Percentiles rank a stretch among this genome's conserved stretches.
Conservation (phyloP, 2,888 invertebrate species). For the Idaea biselata region DNA sequence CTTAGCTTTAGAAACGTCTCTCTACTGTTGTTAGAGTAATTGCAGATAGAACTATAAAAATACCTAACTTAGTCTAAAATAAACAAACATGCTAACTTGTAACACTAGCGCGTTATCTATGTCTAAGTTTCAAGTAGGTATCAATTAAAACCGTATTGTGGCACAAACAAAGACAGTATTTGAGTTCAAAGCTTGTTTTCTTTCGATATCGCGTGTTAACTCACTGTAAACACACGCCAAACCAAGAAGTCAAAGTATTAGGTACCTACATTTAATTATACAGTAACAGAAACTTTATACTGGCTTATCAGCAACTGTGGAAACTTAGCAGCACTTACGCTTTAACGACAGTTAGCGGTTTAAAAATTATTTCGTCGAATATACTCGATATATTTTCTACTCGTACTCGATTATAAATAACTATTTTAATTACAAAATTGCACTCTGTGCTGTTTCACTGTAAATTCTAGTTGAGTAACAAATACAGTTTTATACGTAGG, state of each 20-base stretch:
- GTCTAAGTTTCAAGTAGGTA: not conserved
- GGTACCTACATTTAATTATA: slow-evolving; percentile 65
- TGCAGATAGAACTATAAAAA: not conserved
- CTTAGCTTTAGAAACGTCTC: not conserved
- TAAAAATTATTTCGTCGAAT: slow-evolving; percentile 42
- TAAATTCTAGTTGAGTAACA: slow-evolving; percentile 20
- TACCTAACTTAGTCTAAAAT: not conserved
- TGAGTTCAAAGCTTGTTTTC: slow-evolving; percentile 11
- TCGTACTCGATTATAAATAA: slow-evolving; percentile 34
- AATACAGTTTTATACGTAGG: slow-evolving; percentile 12
- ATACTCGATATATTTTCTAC: slow-evolving; percentile 34
- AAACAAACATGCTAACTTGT: not conserved
- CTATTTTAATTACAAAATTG: slow-evolving; percentile 23
- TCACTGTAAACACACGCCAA: slow-evolving; percentile 58
- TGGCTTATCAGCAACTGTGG: slow-evolving; percentile 47
- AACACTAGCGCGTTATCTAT: not conserved
- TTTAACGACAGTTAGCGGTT: slow-evolving; percentile 30
- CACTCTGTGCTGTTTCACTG: slow-evolving; percentile 13
- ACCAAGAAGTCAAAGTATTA: slow-evolving; percentile 39
- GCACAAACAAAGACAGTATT: not conserved
- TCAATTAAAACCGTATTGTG: not conserved
- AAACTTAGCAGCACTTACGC: slow-evolving; percentile 36
- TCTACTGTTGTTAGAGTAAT: not conserved
- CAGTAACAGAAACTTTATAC: slow-evolving; percentile 52
- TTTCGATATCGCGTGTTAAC: slow-evolving; percentile 52